Evolutionary conservation across 1,140 invertebrate species (phyloP), one percentile per base, ranked within the genome.

Genomic region (Chlorops oryzae): DNA sequence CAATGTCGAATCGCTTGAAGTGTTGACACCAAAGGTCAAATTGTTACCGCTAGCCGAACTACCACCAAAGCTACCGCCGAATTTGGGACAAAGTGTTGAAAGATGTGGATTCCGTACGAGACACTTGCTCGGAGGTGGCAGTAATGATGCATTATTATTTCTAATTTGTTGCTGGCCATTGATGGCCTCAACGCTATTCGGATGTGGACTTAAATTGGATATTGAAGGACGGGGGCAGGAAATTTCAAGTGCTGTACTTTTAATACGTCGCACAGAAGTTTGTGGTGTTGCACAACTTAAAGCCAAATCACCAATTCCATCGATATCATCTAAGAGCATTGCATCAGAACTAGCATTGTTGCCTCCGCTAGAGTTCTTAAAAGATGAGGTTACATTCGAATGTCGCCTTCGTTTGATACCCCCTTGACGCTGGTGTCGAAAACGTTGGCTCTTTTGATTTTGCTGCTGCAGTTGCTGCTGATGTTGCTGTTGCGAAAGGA

Each of bases 11-110:
- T 62, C 63, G n/a, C 61, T 66, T 5, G 57, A 60, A 15, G 63
- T 65, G 65, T 88, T 84, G 32, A 83, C 86, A 39, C 84, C 82
- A 60, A 84, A 84, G 46, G 79, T 81, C 32, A 82, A 70, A 70
- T 84, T 85, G 15, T 58, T 69, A 39, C 58, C 59, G 22, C 55
- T 63, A 24, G 62, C 54, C n/a, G 53, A 53, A 3, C 38, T 55
- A 5, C 50, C 52, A 1, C 27, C 47, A 42, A 55, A 53, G 20
- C 69, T 73, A 3, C 70, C 66, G 57, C 70, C 72, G 35, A 75
- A 75, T 56, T 77, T 77, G 2, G 78, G 77, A 62, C 79, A 83
- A 2, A 84, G 61, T 65, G 82, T 84, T n/a, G n/a, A n/a, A 28
- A 83, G 68, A 63, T 83, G 81, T 23, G 81, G 80, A 52, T 83